phyloP scores from a whole-genome alignment of 2,888 invertebrate species.

The Caenorhabditis becei region DNA sequence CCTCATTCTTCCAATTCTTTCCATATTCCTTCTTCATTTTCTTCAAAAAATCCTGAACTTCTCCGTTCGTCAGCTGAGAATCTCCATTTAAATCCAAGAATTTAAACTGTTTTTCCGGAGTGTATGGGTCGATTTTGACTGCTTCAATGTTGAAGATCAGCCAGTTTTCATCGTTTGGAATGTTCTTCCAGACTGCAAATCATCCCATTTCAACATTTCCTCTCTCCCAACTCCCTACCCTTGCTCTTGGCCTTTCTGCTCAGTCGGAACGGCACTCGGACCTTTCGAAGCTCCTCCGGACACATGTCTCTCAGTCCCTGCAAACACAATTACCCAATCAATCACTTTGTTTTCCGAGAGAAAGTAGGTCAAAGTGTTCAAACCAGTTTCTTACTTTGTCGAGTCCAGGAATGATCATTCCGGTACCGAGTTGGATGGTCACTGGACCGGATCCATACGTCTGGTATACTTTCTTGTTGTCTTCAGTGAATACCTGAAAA shows the following conservation, averaged over 20 bases:
- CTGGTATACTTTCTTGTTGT: conserved; percentile 68
- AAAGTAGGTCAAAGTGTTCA: conserved; percentile 29
- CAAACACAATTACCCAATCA: conserved; percentile 45
- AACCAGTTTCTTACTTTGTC: conserved; percentile 75
- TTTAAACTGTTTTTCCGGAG: conserved; percentile 74
- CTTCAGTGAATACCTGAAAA: conserved; percentile 67
- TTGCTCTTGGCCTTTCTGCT: conserved; percentile 78
- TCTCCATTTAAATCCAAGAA: conserved; percentile 79
- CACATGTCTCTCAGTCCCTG: conserved; percentile 79
- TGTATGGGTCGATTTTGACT: conserved; percentile 74
- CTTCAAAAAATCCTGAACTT: conserved; percentile 68
- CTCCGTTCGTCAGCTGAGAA: conserved; percentile 69
- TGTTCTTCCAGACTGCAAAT: conserved; percentile 80
- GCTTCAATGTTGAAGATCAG: conserved; percentile 78
- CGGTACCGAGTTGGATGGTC: conserved; percentile 80
- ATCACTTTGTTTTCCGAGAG: conserved; percentile 12
- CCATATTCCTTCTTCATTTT: conserved; percentile 79
- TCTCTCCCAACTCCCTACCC: conserved; percentile 59
- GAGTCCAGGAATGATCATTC: conserved; percentile 81
- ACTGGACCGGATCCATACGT: conserved; percentile 78
- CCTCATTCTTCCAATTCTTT: conserved; percentile 80
- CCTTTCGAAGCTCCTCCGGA: conserved; percentile 78
- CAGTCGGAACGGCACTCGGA: conserved; percentile 79
- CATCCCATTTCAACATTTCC: background rate
- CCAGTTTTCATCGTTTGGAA: conserved; percentile 82